A percentile compares a stretch with the other conserved stretches of the same genome.
Evolutionary conservation across 2,888 invertebrate genomes (phyloP).

Genomic region (Notocelia uddmanniana): DNA sequence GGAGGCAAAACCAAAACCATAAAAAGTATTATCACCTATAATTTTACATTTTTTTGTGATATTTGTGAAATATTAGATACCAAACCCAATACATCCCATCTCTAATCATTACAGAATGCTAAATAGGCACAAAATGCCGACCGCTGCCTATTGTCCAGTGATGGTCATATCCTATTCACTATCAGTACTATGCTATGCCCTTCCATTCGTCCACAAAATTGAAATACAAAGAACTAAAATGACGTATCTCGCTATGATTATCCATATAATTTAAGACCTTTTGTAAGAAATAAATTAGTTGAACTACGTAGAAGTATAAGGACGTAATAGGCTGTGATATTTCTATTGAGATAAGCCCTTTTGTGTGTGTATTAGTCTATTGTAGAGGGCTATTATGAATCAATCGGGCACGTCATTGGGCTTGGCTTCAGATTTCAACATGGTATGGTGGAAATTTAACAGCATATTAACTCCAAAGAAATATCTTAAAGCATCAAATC

Average conservation of each 20-base stretch:
- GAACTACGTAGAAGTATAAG: background rate
- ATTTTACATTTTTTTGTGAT: no score
- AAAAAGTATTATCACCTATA: no score
- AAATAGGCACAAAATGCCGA: conserved; percentile 39
- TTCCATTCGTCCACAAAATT: background rate
- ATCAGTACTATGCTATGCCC: conserved; percentile 32
- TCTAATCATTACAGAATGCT: conserved; percentile 37
- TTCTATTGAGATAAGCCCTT: conserved; percentile 8
- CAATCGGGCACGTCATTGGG: conserved; percentile 39
- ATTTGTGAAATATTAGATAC: no score
- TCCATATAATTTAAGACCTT: background rate
- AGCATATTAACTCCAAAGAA: background rate
- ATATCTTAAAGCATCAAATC: no score
- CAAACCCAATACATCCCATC: conserved; percentile 12
- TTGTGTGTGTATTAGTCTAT: conserved; percentile 3
- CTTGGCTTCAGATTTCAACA: conserved; percentile 7
- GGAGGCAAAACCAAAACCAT: no score
- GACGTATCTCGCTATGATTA: background rate
- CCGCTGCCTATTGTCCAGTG: conserved; percentile 39
- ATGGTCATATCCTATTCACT: conserved; percentile 38
- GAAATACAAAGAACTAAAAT: background rate
- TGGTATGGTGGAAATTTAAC: background rate
- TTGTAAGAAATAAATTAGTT: background rate
- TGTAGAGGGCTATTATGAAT: conserved; percentile 42
- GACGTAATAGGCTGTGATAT: background rate